These are phyloP conservation scores for Drosophila repletoides DNA, from an alignment of 1,140 invertebrate genomes.

Conservation along the genomic window DNA sequence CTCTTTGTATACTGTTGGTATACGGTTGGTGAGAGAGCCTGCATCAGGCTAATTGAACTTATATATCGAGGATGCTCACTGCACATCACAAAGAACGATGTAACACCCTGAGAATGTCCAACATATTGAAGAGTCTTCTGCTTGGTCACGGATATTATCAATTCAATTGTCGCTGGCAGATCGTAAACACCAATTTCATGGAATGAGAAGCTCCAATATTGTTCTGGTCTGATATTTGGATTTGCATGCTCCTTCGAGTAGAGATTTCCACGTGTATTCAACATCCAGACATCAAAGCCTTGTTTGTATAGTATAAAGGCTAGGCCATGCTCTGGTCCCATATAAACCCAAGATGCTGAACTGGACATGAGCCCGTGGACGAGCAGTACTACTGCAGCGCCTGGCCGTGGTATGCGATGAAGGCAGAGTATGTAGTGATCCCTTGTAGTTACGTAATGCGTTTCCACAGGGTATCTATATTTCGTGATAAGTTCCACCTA, in stretches of 20 bases:
- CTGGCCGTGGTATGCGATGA: slow-evolving; percentile 63
- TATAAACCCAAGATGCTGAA: not conserved
- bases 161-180: slow-evolving; percentile 9
- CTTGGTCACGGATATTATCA: not conserved
- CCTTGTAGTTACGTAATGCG: slow-evolving; percentile 82
- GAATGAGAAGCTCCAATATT: slow-evolving; percentile 15
- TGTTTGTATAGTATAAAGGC: not conserved
- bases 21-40: slow-evolving; percentile 1
- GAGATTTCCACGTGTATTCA: slow-evolving; percentile 4
- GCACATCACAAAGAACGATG: slow-evolving; percentile 7
- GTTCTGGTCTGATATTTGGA: too few species aligned
- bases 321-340: not conserved
- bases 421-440: slow-evolving; percentile 84
- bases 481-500: slow-evolving; percentile 30
- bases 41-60: not conserved
- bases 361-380: slow-evolving; percentile 6
- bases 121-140: slow-evolving; percentile 9
- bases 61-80: slow-evolving; percentile 18
- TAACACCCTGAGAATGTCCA: slow-evolving; percentile 24
- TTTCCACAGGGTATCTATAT: slow-evolving; percentile 84
- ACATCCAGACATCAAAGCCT: slow-evolving; percentile 21
- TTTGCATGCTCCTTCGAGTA: slow-evolving; percentile 16
- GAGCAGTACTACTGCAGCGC: not conserved
- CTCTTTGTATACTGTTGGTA: not conserved
- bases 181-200: slow-evolving; percentile 31